These are phyloP conservation scores for Styela plicata DNA, from an alignment of 23 tunicate species.

Conservation along the genomic window DNA sequence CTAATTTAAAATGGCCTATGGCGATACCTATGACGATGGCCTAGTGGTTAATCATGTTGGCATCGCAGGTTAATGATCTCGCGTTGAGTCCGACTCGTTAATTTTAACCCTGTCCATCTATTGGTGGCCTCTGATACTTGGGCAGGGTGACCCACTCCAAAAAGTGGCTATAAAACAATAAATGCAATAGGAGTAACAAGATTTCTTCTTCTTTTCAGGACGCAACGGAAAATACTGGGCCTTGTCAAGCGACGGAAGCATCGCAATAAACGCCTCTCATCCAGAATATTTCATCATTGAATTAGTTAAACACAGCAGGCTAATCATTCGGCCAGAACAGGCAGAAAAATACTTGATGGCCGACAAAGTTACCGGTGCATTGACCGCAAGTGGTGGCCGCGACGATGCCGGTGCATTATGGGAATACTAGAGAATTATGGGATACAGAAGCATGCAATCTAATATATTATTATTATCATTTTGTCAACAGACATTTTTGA, in stretches of 20 bases:
- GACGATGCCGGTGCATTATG: slow-evolving; percentile 44
- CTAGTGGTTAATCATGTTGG: too few species aligned
- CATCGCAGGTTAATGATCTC: too few species aligned
- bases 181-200: neutral
- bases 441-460: slow-evolving; percentile 23
- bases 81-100: neutral
- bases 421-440: slow-evolving; percentile 64
- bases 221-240: slow-evolving; percentile 85
- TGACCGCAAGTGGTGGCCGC: slow-evolving; percentile 54
- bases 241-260: slow-evolving; percentile 44
- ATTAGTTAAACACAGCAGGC: slow-evolving; percentile 64
- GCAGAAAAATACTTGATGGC: slow-evolving; percentile 58
- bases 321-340: slow-evolving; percentile 64
- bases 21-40: too few species aligned
- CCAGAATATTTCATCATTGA: slow-evolving; percentile 59
- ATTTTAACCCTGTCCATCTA: neutral
- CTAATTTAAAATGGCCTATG: neutral
- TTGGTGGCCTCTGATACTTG: too few species aligned
- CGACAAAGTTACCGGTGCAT: slow-evolving; percentile 76
- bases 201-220: slow-evolving; percentile 45
- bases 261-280: slow-evolving; percentile 42
- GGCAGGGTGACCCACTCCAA: too few species aligned
- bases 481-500: neutral
- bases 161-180: too few species aligned
- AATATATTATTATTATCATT: slow-evolving; percentile 17